Conservation (phyloP, 1,140 invertebrate genomes). For the Drosophila navojoa region DNA sequence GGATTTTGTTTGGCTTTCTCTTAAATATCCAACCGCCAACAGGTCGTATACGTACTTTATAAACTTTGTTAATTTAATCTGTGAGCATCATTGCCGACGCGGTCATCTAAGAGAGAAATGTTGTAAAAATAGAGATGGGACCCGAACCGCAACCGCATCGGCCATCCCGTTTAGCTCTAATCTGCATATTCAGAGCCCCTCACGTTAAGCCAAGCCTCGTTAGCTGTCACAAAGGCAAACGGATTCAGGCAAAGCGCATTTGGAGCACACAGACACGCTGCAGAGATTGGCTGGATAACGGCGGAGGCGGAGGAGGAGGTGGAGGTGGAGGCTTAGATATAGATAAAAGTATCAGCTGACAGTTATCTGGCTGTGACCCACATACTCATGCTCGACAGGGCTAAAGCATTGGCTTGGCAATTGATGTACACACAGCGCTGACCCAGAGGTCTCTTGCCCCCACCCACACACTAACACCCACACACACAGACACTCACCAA, state of each 20-base stretch:
- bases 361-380: not conserved
- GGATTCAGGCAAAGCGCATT: constrained; percentile 41
- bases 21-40: constrained; percentile 40
- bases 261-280: constrained; percentile 13
- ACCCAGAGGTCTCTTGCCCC: not conserved
- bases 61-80: not conserved
- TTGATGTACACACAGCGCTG: constrained; percentile 19
- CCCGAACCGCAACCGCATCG: constrained; percentile 3
- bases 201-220: constrained; percentile 22
- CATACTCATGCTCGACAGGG: constrained; percentile 9
- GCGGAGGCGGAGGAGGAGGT: constrained; percentile 20
- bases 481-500: constrained; percentile 10
- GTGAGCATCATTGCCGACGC: not conserved
- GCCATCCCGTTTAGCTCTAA: constrained; percentile 15
- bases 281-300: constrained; percentile 12
- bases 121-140: not conserved
- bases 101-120: not conserved
- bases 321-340: constrained; percentile 4
- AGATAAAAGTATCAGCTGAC: not conserved
- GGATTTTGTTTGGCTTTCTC: constrained; percentile 30
- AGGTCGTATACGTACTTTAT: not conserved
- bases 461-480: not conserved
- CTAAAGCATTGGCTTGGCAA: constrained; percentile 28
- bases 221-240: constrained; percentile 28
- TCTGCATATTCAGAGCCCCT: constrained; percentile 24